Percentiles rank a stretch among this genome's conserved stretches.
Evolutionary conservation across 2,113 vertebrate species (phyloP).

Genomic region (Xenopus laevis): DNA sequence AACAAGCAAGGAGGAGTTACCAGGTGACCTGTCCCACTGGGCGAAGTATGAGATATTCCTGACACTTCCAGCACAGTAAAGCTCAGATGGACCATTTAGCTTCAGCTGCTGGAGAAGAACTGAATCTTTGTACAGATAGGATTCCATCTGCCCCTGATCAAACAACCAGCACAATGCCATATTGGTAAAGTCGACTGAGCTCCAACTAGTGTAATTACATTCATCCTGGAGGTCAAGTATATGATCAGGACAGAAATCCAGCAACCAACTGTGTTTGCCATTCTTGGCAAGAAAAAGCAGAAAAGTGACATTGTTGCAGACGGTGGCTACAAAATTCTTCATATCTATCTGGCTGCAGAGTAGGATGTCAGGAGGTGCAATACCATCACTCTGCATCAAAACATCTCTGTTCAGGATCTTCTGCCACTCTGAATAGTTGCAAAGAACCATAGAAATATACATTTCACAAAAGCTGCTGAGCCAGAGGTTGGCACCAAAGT

Average conservation of each 20-base stretch:
- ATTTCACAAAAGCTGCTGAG: slow-evolving; percentile 5
- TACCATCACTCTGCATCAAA: neutral
- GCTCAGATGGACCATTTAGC: neutral
- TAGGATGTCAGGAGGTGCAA: slow-evolving; percentile 56
- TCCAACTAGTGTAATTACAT: slow-evolving; percentile 21
- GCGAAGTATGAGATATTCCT: neutral
- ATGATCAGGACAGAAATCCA: slow-evolving; percentile 57
- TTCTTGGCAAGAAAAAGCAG: slow-evolving; percentile 57
- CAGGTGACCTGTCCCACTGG: neutral
- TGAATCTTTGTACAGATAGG: slow-evolving; percentile 12
- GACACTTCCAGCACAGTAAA: neutral
- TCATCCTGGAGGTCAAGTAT: neutral
- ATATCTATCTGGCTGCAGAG: slow-evolving; percentile 64
- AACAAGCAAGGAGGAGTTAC: neutral
- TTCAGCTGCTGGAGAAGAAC: slow-evolving; percentile 4
- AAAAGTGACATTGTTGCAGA: slow-evolving; percentile 59
- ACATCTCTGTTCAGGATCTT: neutral
- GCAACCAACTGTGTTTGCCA: slow-evolving; percentile 62
- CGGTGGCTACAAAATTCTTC: slow-evolving; percentile 53
- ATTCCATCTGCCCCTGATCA: slow-evolving; percentile 3
- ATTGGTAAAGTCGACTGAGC: neutral
- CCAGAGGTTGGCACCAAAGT: neutral
- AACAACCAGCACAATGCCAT: slow-evolving; percentile 16
- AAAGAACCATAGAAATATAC: neutral
- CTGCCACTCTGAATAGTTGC: slow-evolving; percentile 15